These are phyloP conservation scores for Prinia subflava DNA, from an alignment of 2,113 vertebrate species.

Conservation along the genomic window DNA sequence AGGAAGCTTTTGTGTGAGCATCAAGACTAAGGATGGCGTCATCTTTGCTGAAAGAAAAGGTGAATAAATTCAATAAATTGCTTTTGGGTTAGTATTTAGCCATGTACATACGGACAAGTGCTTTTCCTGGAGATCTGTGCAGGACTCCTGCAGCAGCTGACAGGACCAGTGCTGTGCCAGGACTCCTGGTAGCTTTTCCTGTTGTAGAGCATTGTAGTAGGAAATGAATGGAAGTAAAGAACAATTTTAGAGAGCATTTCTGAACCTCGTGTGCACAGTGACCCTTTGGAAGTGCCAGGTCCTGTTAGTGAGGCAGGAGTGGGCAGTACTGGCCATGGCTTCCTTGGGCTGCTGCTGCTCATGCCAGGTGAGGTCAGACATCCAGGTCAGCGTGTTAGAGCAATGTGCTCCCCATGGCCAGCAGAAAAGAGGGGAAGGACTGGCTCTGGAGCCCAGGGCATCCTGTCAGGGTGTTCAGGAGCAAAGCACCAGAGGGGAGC, in stretches of 20 bases:
- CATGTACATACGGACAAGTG: fast-evolving
- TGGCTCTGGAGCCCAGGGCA: fast-evolving
- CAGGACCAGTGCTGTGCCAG: not conserved
- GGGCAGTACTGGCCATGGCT: too few species aligned
- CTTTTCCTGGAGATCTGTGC: not conserved
- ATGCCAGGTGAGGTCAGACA: not conserved
- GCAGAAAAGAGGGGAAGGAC: not conserved
- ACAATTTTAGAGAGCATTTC: not conserved
- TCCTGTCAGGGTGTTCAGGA: not conserved
- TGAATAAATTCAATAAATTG: not conserved
- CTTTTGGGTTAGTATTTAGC: not conserved
- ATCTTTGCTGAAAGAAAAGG: not conserved
- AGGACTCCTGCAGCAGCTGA: not conserved
- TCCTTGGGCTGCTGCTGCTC: not conserved
- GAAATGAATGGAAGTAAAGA: not conserved
- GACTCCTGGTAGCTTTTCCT: not conserved
- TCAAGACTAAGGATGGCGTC: not conserved
- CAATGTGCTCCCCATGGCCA: fast-evolving
- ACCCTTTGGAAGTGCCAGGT: not conserved
- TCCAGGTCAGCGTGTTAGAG: not conserved
- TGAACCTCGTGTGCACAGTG: not conserved
- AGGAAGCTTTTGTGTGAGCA: not conserved
- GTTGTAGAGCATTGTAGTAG: not conserved
- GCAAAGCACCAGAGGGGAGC: not conserved
- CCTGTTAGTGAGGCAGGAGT: not conserved